Base-by-base conservation (phyloP, 2,113 vertebrate species). In the Ancistrus triradiatus region DNA sequence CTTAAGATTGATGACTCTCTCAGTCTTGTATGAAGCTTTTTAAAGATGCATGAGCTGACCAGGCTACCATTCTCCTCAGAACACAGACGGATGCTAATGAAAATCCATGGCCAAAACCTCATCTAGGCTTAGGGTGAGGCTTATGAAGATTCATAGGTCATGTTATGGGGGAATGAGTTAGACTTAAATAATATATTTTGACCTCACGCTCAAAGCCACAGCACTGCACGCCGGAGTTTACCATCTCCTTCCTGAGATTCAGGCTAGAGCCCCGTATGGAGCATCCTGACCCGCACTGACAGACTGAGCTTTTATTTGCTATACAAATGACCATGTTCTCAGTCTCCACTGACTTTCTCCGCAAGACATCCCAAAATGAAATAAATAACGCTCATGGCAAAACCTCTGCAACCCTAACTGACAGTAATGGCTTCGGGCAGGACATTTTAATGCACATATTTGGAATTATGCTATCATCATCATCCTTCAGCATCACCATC, bases 1-100 rank as follows among this genome's bases (percentile, higher is more conserved):
- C 82, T 72, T 73, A 83, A 87, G 83, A 87, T 86, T 86, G 86
- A 88, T 85, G 84, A 84, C 77, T 84, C 78, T 76, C 69, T 73
- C 75, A 78, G 69, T 71, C 74, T 22, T 79, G 72, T 77, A 77
- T 73, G 80, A 72, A 68, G 70, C 83, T 77, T 75, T 83, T 88
- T 84, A 88, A 85, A 87, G 82, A 86, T 88, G 84, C 84, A 88
- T 86, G 83, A 86, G 81, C 77, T 82, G 80, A 82, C 75, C 74
- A 77, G 79, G 81, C 77, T 73, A 79, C 46, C 63, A 53, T 60
- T 63, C 31, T 27, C 53, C 33, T 74, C 74, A 57, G 14, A 68
- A 69, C 62, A 59, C 62, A 42, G 37, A 9, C 22, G 31, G 13
- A 18, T 14, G 63, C 14, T 70, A 40, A 63, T 52, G 63, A 42